Evolutionary conservation across 2,888 invertebrate genomes (phyloP).

Genomic region (Romanomermis culicivorax): DNA sequence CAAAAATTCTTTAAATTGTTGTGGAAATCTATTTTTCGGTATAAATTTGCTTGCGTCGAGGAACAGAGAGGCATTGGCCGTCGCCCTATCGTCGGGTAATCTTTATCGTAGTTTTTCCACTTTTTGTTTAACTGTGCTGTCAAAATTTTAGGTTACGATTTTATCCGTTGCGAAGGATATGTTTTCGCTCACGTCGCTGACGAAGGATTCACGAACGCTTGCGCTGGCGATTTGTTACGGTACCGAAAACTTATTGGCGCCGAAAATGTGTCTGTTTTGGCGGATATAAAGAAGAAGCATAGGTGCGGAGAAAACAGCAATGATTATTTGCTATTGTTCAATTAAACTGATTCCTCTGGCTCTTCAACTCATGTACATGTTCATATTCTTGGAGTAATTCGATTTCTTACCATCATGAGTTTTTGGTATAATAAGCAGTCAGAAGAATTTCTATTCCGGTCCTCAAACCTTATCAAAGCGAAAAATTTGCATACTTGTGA

Average conservation of each 20-base stretch:
- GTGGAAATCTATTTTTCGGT: constrained; percentile 27
- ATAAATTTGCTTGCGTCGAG: constrained; percentile 49
- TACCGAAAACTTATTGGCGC: constrained; percentile 48
- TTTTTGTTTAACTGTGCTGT: background rate
- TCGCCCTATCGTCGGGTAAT: constrained; percentile 44
- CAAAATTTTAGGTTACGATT: constrained; percentile 29
- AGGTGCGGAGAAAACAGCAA: constrained; percentile 37
- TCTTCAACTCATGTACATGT: no score
- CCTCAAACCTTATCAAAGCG: no score
- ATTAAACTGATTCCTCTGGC: no score
- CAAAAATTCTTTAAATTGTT: constrained; percentile 31
- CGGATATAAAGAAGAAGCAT: constrained; percentile 69
- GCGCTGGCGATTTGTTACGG: constrained; percentile 48
- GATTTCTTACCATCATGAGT: no score
- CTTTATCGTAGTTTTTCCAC: background rate
- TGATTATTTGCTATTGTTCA: no score
- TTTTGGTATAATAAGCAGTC: no score
- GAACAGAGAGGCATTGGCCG: constrained; percentile 51
- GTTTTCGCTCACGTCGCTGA: constrained; percentile 56
- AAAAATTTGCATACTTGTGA: no score
- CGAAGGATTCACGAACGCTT: constrained; percentile 53
- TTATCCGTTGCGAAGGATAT: constrained; percentile 54
- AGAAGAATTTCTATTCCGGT: no score
- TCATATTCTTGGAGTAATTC: no score
- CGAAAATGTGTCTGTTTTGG: constrained; percentile 44